Percentiles rank a stretch among this genome's conserved stretches.
These are phyloP conservation scores for Esox masquinongy DNA, from an alignment of 2,797 vertebrate species.

Conservation along the genomic window DNA sequence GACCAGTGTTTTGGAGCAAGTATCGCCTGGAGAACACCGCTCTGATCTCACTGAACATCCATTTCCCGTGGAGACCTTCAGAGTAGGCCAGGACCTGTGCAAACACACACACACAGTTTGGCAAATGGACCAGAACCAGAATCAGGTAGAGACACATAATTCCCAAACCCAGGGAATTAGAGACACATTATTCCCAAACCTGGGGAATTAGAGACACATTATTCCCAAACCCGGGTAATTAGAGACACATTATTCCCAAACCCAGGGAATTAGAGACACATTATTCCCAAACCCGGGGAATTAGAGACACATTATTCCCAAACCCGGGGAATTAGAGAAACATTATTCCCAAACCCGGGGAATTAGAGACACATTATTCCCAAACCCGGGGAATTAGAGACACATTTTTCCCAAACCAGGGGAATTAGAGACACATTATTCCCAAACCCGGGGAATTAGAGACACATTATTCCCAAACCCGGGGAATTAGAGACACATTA, in stretches of 20 bases:
- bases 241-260: neutral
- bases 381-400: too few species aligned
- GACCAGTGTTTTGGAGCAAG: conserved; percentile 93
- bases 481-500: neutral
- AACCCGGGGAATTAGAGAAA: neutral
- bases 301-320: neutral
- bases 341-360: neutral
- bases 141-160: too few species aligned
- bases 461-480: too few species aligned
- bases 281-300: too few species aligned
- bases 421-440: neutral
- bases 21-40: conserved; percentile 96
- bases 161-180: too few species aligned
- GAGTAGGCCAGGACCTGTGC: conserved; percentile 93
- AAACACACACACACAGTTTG: conserved; percentile 1
- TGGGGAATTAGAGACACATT: too few species aligned
- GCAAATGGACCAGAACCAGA: too few species aligned
- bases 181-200: neutral
- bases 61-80: conserved; percentile 97
- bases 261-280: too few species aligned
- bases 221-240: too few species aligned
- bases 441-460: too few species aligned
- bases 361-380: neutral
- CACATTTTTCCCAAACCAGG: too few species aligned
- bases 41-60: conserved; percentile 99